Evolutionary conservation across 2,113 vertebrate genomes (phyloP), one percentile per base, ranked within the genome.

Genomic region (Ceyx margarethae): DNA sequence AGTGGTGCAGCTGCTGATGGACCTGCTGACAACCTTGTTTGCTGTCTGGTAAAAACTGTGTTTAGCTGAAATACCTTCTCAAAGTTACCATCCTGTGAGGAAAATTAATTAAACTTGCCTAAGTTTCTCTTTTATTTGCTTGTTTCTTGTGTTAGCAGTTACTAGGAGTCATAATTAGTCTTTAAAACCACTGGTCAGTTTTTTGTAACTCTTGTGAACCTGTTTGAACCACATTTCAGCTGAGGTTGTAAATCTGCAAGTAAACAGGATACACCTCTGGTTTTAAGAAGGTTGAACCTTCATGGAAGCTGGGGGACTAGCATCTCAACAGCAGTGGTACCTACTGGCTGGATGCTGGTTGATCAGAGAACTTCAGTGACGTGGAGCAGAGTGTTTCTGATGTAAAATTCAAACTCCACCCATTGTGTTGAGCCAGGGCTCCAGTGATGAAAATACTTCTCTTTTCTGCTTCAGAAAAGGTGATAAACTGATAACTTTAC

Each of bases 191-290:
- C 45, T 88, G 42, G 33, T 80, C n/a, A 42, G 13, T 79, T 84
- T 87, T 81, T 29, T 90, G 42, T 83, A 81, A 84, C 66, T 61
- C 22, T 61, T 75, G 23, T 86, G 62, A 89, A 90, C 58, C 53
- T 74, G 20, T 46, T 72, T 89, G 71, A 79, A 84, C 54, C 9
- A 19, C 45, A 29, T 81, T 71, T 89, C 68, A 42, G 73, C 66
- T 86, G 19, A 72, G 69, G 53, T 57, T 84, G 7, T 60, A 67
- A 78, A 62, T 84, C 57, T 84, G 8, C 56, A 60, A 79, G 69
- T 84, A 91, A 90, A 84, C 45, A 88, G 85, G 91, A 90, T 95
- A 83, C 66, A 88, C 29, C 73, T 29, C 86, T 84, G 61, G 75
- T 91, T 73, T 56, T 82, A 57, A 81, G 85, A 89, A 77, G 68